Evolutionary conservation across 2,888 invertebrate genomes (phyloP), one percentile per base, ranked within the genome.

Genomic region (Carabus problematicus): DNA sequence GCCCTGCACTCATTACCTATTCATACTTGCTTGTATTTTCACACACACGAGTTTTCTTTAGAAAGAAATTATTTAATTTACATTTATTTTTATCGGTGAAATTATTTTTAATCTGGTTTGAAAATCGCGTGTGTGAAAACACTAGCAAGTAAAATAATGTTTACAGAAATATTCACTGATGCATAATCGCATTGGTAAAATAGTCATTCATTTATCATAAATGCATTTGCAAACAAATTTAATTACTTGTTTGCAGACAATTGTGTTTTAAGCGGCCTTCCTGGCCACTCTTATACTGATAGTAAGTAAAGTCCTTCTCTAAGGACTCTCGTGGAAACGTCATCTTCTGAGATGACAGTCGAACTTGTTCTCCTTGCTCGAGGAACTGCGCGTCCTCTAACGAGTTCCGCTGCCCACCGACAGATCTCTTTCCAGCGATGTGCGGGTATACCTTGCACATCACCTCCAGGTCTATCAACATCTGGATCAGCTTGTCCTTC

Each of bases 301-400:
- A 55, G 19, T 43, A 42, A 55, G 45, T 49, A 39, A 42, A 42
- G 29, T 64, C 64, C n/a, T 63, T 41, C 1, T 63, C 63, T 11
- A 18, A 63, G 52, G 14, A 14, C 52, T 18, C 49, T 55, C 29
- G 41, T 3, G 6, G 6, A 6, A 29, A 29, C 29, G 2, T 29
- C 29, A 29, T 29, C 40, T 3, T 55, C 42, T 42, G 9, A 14
- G 8, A 29, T 42, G 18, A 45, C 29, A 43, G 64, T 45, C 56
- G 55, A 19, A 42, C 11, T 9, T 42, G 43, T 19, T 56, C 56
- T 45, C 64, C 42, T 43, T 64, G 64, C 45, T 64, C 64, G 55
- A 56, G 56, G 56, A 64, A 64, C 43, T 56, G 64, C 2, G 64
- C 64, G 18, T 64, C 64, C 8, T 64, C 64, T 43, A 64, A 55